Evolutionary conservation across 2,113 vertebrate species (phyloP).

Genomic region (Tursiops truncatus): DNA sequence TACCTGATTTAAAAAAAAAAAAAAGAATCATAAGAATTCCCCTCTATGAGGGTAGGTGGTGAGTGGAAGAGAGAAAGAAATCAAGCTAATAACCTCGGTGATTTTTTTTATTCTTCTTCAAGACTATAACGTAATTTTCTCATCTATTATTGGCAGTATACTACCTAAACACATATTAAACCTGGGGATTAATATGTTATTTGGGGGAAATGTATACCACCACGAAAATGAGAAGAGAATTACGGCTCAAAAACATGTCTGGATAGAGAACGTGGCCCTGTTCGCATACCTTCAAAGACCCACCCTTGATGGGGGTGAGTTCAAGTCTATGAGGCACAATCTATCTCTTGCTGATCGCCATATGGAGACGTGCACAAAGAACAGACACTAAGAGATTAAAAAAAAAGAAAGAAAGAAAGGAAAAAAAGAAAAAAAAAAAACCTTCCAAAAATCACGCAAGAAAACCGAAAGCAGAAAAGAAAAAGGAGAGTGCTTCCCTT

Average conservation of each 20-base stretch:
- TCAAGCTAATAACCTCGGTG: not conserved
- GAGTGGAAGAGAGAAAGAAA: not conserved
- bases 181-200: constrained; percentile 76
- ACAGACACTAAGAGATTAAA: constrained; percentile 21
- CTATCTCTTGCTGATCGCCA: constrained; percentile 83
- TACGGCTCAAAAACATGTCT: constrained; percentile 79
- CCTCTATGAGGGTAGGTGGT: not conserved
- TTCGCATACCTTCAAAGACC: constrained; percentile 83
- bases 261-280: constrained; percentile 82
- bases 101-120: constrained; percentile 31
- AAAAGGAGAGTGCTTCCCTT: constrained; percentile 79
- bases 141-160: constrained; percentile 71
- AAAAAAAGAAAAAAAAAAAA: constrained; percentile 72
- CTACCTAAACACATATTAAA: constrained; percentile 55
- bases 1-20: constrained; percentile 44
- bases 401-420: constrained; percentile 70
- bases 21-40: not conserved
- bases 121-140: constrained; percentile 73
- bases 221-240: constrained; percentile 81
- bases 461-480: constrained; percentile 80
- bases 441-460: constrained; percentile 56
- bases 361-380: constrained; percentile 76
- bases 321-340: constrained; percentile 81
- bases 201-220: constrained; percentile 64
- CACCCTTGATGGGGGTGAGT: constrained; percentile 80